Percentiles rank a stretch among this genome's conserved stretches.
Conservation (phyloP, 2,113 vertebrate genomes). For the Gnathonemus echidnorhynchus region DNA sequence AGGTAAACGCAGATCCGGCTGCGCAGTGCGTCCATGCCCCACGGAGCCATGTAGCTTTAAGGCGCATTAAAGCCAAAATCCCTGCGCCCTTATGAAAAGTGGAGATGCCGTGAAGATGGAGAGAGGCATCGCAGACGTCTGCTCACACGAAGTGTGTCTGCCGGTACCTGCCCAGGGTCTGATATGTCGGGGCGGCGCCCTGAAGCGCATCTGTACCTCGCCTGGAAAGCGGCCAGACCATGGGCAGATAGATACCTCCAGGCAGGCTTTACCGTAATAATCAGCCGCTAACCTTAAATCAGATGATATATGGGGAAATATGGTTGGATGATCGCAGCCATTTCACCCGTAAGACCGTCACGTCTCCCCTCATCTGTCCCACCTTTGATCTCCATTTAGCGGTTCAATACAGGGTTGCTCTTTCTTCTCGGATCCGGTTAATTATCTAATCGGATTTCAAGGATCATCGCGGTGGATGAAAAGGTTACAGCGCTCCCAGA, state of each 20-base stretch:
- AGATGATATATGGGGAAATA: conserved; percentile 19
- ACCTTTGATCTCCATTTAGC: conserved; percentile 57
- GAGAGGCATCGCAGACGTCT: not conserved
- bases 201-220: not conserved
- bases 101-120: not conserved
- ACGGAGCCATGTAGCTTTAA: conserved; percentile 44
- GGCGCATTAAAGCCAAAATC: not conserved
- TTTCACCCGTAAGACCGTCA: conserved; percentile 53
- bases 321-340: conserved; percentile 51
- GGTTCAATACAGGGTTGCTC: conserved; percentile 26
- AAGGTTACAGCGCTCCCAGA: not conserved
- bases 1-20: conserved; percentile 76
- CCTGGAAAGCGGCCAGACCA: not conserved
- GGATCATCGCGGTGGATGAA: conserved; percentile 48
- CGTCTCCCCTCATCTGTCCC: conserved; percentile 38
- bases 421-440: conserved; percentile 48
- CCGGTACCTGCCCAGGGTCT: conserved; percentile 64
- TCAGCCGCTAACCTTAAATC: not conserved
- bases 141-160: conserved; percentile 54
- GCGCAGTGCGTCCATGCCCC: conserved; percentile 84
- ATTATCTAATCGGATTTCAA: conserved; percentile 49
- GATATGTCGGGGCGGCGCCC: conserved; percentile 34
- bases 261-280: not conserved
- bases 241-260: too few relatives aligned
- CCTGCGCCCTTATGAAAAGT: not conserved